Conservation (phyloP, 2,797 vertebrate species). For the Hydrocynus forskahlii region DNA sequence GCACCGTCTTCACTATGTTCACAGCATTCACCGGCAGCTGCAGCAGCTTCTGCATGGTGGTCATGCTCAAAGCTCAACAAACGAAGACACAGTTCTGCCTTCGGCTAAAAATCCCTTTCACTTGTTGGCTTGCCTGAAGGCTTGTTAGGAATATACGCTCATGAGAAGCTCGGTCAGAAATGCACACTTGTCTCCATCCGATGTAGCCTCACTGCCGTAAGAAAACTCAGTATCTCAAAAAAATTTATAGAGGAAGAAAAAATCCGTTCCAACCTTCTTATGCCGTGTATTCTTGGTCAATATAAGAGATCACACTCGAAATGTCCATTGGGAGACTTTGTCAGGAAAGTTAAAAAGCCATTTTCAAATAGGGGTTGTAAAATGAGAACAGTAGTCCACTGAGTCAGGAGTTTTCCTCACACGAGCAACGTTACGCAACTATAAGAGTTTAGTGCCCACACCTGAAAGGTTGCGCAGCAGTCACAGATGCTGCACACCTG, state of each 20-base stretch:
- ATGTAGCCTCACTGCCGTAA: neutral
- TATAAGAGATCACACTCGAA: neutral
- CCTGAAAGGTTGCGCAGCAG: neutral
- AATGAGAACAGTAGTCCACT: neutral
- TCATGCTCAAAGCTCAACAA: conserved; percentile 67
- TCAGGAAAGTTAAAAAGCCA: neutral
- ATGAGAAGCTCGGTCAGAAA: neutral
- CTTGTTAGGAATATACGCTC: conserved; percentile 5
- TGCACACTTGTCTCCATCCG: neutral
- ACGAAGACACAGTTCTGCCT: neutral
- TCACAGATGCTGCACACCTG: conserved; percentile 36
- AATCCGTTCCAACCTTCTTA: neutral
- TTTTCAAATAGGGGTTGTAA: neutral
- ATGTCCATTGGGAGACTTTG: neutral
- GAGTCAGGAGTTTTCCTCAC: neutral
- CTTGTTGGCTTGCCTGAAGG: neutral
- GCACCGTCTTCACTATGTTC: conserved; percentile 83
- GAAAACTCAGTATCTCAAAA: neutral
- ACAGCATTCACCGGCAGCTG: conserved; percentile 83
- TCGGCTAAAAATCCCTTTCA: neutral
- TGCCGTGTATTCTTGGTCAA: too few relatives aligned
- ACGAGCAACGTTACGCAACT: neutral
- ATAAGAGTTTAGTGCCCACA: neutral
- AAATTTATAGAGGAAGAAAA: neutral
- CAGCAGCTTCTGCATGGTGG: conserved; percentile 87